A percentile compares a stretch with the other conserved stretches of the same genome.
Evolutionary conservation across 2,797 vertebrate species (phyloP).

Genomic region (Sparus aurata): DNA sequence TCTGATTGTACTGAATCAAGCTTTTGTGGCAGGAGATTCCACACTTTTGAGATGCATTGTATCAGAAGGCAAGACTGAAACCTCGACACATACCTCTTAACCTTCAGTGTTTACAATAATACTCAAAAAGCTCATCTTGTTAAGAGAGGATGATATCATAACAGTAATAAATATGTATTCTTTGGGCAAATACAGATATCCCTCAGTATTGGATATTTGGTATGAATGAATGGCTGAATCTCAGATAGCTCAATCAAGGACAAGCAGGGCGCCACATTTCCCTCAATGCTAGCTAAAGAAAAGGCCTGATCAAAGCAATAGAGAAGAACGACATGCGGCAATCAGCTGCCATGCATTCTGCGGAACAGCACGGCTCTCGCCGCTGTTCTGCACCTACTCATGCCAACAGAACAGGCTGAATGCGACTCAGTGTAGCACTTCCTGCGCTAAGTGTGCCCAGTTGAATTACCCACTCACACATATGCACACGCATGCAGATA

Average conservation of each 20-base stretch:
- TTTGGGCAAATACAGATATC: neutral
- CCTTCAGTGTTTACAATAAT: neutral
- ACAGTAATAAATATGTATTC: neutral
- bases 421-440: conserved; percentile 57
- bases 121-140: neutral
- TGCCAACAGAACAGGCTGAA: conserved; percentile 69
- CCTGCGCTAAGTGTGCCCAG: conserved; percentile 56
- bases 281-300: conserved; percentile 53
- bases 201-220: conserved; percentile 22
- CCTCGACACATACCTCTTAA: neutral
- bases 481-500: conserved; percentile 31
- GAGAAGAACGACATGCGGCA: conserved; percentile 62
- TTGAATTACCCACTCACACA: conserved; percentile 54
- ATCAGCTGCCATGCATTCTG: conserved; percentile 77
- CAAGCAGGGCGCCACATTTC: conserved; percentile 38
- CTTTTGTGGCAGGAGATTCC: neutral
- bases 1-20: neutral
- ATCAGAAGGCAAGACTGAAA: conserved; percentile 1
- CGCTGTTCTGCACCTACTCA: conserved; percentile 54
- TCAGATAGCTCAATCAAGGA: conserved; percentile 69
- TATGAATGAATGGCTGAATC: conserved; percentile 52
- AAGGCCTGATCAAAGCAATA: conserved; percentile 69
- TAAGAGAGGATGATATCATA: neutral
- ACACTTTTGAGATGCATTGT: neutral
- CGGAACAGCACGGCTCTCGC: conserved; percentile 62